phyloP scores from a whole-genome alignment of 2,888 invertebrate genomes.

The Timandra comae region DNA sequence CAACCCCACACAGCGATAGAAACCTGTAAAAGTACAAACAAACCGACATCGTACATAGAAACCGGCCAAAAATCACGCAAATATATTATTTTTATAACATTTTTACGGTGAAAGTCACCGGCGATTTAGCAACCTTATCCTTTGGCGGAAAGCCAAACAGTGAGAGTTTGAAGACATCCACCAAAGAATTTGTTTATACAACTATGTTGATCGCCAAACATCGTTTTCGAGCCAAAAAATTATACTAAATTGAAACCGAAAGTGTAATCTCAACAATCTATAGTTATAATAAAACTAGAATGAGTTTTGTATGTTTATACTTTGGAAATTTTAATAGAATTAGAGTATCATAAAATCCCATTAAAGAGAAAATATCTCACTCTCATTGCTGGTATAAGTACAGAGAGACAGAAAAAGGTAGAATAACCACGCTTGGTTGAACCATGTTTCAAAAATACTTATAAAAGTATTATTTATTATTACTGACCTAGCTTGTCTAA shows the following conservation, averaged over 20 bases:
- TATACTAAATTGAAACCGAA: slow-evolving; percentile 47
- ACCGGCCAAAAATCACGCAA: slow-evolving; percentile 41
- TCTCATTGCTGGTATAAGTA: no score
- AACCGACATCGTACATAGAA: slow-evolving; percentile 31
- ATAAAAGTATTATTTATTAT: no score
- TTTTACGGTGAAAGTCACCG: slow-evolving; percentile 54
- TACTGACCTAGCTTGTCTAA: no score
- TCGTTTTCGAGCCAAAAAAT: slow-evolving; percentile 45
- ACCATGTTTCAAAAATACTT: no score
- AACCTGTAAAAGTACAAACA: slow-evolving; percentile 4
- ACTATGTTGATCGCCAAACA: slow-evolving; percentile 27
- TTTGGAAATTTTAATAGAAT: no score
- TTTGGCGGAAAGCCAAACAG: slow-evolving; percentile 62
- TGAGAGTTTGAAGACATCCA: slow-evolving; percentile 69
- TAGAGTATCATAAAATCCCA: no score
- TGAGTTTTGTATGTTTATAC: no score
- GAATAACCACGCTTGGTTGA: no score
- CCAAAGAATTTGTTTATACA: slow-evolving; percentile 65
- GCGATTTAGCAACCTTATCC: slow-evolving; percentile 45
- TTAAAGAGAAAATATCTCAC: no score
- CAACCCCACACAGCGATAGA: not conserved
- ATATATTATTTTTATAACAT: slow-evolving; percentile 60
- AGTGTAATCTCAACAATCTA: slow-evolving; percentile 50
- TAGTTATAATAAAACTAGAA: no score
- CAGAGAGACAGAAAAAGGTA: no score